These are phyloP conservation scores for Eulemur mongoz DNA, from an alignment of 2,797 vertebrate genomes.

Conservation along the genomic window DNA sequence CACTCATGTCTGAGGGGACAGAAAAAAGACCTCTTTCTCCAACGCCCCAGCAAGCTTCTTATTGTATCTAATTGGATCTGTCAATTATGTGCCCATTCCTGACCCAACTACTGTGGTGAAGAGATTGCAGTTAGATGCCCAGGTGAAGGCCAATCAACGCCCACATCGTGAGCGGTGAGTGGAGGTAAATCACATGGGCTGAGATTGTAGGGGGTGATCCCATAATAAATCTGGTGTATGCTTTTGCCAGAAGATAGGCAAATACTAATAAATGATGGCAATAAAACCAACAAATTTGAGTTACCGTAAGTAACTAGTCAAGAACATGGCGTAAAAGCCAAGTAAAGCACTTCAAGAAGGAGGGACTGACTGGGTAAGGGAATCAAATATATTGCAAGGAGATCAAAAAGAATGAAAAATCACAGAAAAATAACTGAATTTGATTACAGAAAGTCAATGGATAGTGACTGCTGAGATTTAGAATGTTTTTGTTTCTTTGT, in stretches of 20 bases:
- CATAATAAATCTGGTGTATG: background rate
- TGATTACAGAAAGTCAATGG: background rate
- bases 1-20: background rate
- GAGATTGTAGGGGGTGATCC: background rate
- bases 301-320: background rate
- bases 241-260: background rate
- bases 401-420: slow-evolving; percentile 5
- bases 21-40: background rate
- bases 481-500: too few species aligned
- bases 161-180: background rate
- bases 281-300: background rate
- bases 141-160: background rate
- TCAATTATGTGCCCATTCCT: background rate
- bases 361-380: background rate
- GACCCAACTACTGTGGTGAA: background rate
- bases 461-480: background rate
- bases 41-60: background rate
- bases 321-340: background rate
- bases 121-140: background rate
- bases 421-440: background rate
- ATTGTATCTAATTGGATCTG: background rate
- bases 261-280: background rate
- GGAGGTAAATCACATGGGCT: background rate
- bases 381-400: background rate
- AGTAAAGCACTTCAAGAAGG: background rate